Base-by-base conservation (phyloP, 1,140 invertebrate species). In the Cotesia vestalis region DNA sequence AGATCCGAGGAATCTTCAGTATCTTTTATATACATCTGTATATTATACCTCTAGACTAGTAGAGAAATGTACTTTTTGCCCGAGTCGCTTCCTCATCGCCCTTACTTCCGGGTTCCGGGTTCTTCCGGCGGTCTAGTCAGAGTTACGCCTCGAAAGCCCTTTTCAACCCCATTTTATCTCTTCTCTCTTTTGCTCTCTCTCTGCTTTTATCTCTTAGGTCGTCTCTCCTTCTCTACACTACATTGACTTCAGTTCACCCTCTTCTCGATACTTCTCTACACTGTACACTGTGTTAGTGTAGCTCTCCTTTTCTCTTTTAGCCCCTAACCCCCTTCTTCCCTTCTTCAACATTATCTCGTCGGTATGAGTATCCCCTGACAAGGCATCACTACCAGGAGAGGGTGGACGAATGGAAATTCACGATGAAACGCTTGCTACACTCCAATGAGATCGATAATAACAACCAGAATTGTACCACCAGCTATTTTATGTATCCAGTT, bases 81-180 rank as follows among this genome's bases (percentile, higher is more conserved):
- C 66, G 34, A 57, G 59, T 63, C 35, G 66, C 68, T 75, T 75
- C 71, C 74, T 75, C 74, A 73, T 75, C 61, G 51, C 79, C 78
- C 80, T 84, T 74, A 76, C 83, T 86, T 86, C 84, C 84, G 83
- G 82, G 78, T 86, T 85, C 77, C 78, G 77, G 78, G 76, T 75
- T 81, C 79, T 81, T 81, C 82, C 81, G 80, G 78, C 75, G 63
- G 77, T 73, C 76, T 78, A 78, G 73, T 73, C 78, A 76, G 79
- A 81, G 82, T 83, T 78, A 77, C 72, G 68, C 64, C 66, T 76
- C 69, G 71, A 76, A 80, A 78, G 76, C 75, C 69, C 75, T 72
- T 70, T 72, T 59, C 11, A 46, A 69, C 66, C 64, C 73, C 63
- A 55, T 53, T 66, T 59, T 66, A 71, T 55, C 34, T 35, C 72